These are phyloP conservation scores for Cyclopterus lumpus DNA, from an alignment of 2,797 vertebrate species.

Conservation along the genomic window DNA sequence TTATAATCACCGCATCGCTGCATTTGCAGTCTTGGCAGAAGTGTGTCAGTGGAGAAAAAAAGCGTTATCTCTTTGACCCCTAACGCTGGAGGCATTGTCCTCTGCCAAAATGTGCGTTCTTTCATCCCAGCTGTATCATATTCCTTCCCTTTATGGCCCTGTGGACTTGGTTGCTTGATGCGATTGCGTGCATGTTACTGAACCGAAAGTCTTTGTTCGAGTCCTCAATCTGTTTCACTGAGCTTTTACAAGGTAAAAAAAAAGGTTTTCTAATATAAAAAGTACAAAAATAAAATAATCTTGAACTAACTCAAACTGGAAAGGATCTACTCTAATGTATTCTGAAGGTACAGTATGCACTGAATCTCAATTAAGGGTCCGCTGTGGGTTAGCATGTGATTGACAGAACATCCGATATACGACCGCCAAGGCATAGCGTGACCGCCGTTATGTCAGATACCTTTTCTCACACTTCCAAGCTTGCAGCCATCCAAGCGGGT, in stretches of 20 bases:
- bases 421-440: slow-evolving; percentile 45
- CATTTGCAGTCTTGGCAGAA: background rate
- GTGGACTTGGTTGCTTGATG: background rate
- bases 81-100: background rate
- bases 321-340: background rate
- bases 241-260: background rate
- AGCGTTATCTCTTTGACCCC: background rate
- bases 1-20: background rate
- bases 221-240: background rate
- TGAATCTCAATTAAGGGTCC: slow-evolving; percentile 36
- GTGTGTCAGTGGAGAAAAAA: background rate
- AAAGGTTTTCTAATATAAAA: background rate
- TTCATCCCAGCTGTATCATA: background rate
- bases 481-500: slow-evolving; percentile 38
- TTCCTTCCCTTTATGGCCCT: background rate
- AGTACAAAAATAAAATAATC: no score
- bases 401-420: slow-evolving; percentile 76
- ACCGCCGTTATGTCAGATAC: slow-evolving; percentile 63
- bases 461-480: slow-evolving; percentile 53
- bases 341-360: slow-evolving; percentile 9
- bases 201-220: background rate
- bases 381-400: slow-evolving; percentile 52
- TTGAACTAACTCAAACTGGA: background rate
- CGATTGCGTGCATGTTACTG: background rate
- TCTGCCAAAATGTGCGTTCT: background rate